Base-by-base conservation (phyloP, 1,140 invertebrate genomes). In the Elysia chlorotica region DNA sequence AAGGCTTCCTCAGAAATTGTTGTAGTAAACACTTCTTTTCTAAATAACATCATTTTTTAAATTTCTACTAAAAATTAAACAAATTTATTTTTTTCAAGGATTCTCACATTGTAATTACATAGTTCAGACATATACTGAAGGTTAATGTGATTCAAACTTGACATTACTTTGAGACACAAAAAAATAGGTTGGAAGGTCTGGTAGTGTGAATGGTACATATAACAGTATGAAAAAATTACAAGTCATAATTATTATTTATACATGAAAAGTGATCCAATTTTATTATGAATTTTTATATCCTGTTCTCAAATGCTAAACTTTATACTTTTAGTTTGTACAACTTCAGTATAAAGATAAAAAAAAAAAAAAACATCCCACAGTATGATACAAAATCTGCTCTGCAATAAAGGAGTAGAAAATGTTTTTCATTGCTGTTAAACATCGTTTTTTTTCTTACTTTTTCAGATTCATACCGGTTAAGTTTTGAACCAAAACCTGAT, bases 401-500 rank as follows among this genome's bases (percentile, higher is more conserved):
- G n/a, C n/a, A n/a, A n/a, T n/a, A n/a, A n/a, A n/a, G n/a, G n/a
- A n/a, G n/a, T n/a, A n/a, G n/a, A n/a, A n/a, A n/a, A n/a, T n/a
- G n/a, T n/a, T n/a, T n/a, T 48, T 48, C 41, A 48, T 48, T 48
- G 10, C 10, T 48, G 10, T 48, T 28, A 59, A 48, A n/a, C 41
- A 10, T 48, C 36, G 19, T 63, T 33, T 38, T 28, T 67, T 38
- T 2, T 4, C 33, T 53, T 35, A 59, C 41, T 61, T 59, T 61
- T 48, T 54, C 74, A 73, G 74, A 59, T 33, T 23, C 65, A 23
- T 76, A 48, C 38, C 65, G 53, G 25, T 38, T 77, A 0, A 37
- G 68, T 37, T 75, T 68, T 71, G 69, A 73, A 33, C 76, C 73
- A 5, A 66, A 35, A 1, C 62, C 70, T 1, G 68, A 71, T 4